Percentiles rank a stretch among this genome's conserved stretches.
These are phyloP conservation scores for Stratiolaelaps scimitus DNA, from an alignment of 1,140 invertebrate species.

Conservation along the genomic window DNA sequence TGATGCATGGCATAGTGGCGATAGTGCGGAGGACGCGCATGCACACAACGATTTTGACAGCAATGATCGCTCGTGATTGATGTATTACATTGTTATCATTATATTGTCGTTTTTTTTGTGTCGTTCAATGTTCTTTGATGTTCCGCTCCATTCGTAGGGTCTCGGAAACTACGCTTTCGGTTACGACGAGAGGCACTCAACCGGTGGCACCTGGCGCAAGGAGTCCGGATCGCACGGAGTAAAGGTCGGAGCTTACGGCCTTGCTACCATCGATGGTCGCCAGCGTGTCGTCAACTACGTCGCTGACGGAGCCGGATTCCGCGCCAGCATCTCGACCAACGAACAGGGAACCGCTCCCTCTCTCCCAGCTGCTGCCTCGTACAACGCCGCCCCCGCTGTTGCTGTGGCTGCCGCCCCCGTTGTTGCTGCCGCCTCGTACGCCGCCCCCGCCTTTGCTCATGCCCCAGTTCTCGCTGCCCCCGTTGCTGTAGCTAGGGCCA, in stretches of 20 bases:
- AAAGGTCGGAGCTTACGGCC: slow-evolving; percentile 32
- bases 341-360: slow-evolving; percentile 33
- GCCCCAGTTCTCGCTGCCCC: slow-evolving; percentile 32
- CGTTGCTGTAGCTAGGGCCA: slow-evolving; percentile 6
- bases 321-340: slow-evolving; percentile 33
- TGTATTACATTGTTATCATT: no score
- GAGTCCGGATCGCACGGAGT: slow-evolving; percentile 32
- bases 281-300: slow-evolving; percentile 32
- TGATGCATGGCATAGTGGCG: no score
- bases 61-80: no score
- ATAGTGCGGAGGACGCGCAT: no score
- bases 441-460: slow-evolving; percentile 42
- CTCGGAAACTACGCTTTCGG: slow-evolving; percentile 34
- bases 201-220: slow-evolving; percentile 34
- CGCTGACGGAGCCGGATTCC: slow-evolving; percentile 32
- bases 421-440: slow-evolving; percentile 45
- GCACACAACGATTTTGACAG: no score
- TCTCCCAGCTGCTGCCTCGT: slow-evolving; percentile 32
- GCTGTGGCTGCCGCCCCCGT: slow-evolving; percentile 37
- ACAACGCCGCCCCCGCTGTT: slow-evolving; percentile 37
- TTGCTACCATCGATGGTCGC: slow-evolving; percentile 31
- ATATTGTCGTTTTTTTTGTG: no score
- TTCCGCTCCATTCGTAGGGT: not conserved
- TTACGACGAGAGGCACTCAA: slow-evolving; percentile 34
- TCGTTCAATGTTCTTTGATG: no score